A percentile compares a stretch with the other conserved stretches of the same genome.
phyloP scores from a whole-genome alignment of 2,888 invertebrate genomes.

The Aphidoletes aphidimyza region DNA sequence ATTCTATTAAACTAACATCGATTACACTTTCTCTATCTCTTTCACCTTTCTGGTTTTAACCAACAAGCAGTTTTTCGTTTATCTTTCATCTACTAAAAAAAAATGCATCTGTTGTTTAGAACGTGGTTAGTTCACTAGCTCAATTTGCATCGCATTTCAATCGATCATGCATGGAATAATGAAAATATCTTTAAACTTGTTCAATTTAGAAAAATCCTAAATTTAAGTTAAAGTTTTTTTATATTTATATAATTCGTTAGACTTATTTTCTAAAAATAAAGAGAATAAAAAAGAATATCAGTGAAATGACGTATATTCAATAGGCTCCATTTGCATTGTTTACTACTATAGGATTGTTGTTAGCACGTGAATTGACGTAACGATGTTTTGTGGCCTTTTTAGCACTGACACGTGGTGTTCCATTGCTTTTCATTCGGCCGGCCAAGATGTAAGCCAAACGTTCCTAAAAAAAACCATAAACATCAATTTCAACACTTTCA shows the following conservation, averaged over 20 bases:
- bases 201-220: neutral
- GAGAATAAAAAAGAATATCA: conserved; percentile 41
- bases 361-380: conserved; percentile 61
- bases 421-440: conserved; percentile 68
- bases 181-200: neutral
- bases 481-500: too few species aligned
- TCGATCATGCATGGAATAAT: too few species aligned
- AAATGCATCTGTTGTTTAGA: too few species aligned
- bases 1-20: too few species aligned
- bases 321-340: conserved; percentile 67
- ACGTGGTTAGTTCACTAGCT: too few species aligned
- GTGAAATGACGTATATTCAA: conserved; percentile 58
- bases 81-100: too few species aligned
- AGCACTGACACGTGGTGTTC: conserved; percentile 58
- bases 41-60: too few species aligned
- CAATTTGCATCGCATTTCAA: too few species aligned
- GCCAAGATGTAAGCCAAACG: conserved; percentile 74
- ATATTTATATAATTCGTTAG: conserved; percentile 42
- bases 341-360: conserved; percentile 63
- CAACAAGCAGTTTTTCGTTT: too few species aligned
- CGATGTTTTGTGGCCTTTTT: conserved; percentile 67
- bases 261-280: conserved; percentile 53
- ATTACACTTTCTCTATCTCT: too few species aligned
- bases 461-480: conserved; percentile 67
- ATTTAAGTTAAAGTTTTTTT: neutral